Conservation (phyloP, 2,888 invertebrate species). For the Orchestes rusci region DNA sequence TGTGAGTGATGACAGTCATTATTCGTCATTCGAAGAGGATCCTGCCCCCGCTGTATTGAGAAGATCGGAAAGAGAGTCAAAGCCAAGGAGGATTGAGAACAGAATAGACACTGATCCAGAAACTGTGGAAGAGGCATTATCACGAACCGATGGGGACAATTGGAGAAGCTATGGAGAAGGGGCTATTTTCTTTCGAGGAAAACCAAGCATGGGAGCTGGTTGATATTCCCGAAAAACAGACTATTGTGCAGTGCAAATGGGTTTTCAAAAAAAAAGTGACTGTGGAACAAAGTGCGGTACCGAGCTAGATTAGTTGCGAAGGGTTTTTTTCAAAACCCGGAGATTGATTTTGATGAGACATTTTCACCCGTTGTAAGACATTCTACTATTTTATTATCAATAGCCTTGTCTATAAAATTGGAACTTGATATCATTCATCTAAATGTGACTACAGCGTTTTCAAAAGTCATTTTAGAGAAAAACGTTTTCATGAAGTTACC, state of each 20-base stretch:
- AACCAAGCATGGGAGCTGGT: conserved; percentile 31
- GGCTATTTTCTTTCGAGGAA: conserved; percentile 29
- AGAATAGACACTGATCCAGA: conserved; percentile 17
- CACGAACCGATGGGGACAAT: conserved; percentile 24
- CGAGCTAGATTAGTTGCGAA: conserved; percentile 29
- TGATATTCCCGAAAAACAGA: conserved; percentile 22
- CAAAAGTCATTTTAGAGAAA: conserved; percentile 25
- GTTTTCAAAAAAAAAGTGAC: conserved; percentile 27
- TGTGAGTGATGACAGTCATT: conserved; percentile 1
- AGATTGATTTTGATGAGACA: conserved; percentile 29
- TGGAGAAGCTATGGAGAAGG: conserved; percentile 32
- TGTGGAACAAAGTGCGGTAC: conserved; percentile 25
- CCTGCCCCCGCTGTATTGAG: conserved; percentile 6
- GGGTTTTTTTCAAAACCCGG: conserved; percentile 28
- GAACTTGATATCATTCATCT: no score
- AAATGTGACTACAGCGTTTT: no score
- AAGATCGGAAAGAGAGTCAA: conserved; percentile 21
- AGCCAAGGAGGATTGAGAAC: conserved; percentile 18
- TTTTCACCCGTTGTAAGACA: conserved; percentile 27
- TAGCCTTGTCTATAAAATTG: no score
- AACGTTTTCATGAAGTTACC: conserved; percentile 25
- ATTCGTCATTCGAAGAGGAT: no score
- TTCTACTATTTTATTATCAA: conserved; percentile 23
- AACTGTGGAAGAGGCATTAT: no score
- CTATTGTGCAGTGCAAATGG: conserved; percentile 30